Evolutionary conservation across 2,113 vertebrate genomes (phyloP).

Genomic region (Sander vitreus): DNA sequence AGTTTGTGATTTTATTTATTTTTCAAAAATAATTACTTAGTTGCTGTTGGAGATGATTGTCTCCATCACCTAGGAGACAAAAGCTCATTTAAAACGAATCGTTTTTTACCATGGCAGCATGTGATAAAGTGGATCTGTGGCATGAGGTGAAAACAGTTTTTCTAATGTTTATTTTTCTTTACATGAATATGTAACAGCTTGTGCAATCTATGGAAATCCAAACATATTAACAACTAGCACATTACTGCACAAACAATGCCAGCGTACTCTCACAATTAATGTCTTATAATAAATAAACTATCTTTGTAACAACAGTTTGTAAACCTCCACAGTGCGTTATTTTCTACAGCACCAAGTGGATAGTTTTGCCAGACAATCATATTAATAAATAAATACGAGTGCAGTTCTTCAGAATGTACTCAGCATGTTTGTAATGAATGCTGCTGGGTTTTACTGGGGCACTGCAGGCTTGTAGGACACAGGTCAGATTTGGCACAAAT

Average conservation of each 20-base stretch:
- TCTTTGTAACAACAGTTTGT: constrained; percentile 6
- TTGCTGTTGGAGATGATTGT: not conserved
- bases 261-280: not conserved
- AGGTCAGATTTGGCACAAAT: constrained; percentile 73
- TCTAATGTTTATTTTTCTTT: constrained; percentile 29
- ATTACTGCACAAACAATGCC: constrained; percentile 10
- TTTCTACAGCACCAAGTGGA: not conserved
- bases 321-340: constrained; percentile 3
- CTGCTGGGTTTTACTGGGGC: constrained; percentile 61
- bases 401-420: constrained; percentile 18
- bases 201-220: constrained; percentile 27
- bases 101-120: not conserved
- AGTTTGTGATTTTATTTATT: not conserved
- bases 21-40: constrained; percentile 25
- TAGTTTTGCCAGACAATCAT: constrained; percentile 1
- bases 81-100: not conserved
- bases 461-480: constrained; percentile 76
- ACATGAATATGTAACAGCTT: constrained; percentile 24
- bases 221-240: constrained; percentile 20
- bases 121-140: not conserved
- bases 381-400: not conserved
- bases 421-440: constrained; percentile 55
- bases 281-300: not conserved
- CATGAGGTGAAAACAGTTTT: not conserved
- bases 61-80: not conserved